Evolutionary conservation across 2,797 vertebrate genomes (phyloP).

Genomic region (Lacerta agilis): DNA sequence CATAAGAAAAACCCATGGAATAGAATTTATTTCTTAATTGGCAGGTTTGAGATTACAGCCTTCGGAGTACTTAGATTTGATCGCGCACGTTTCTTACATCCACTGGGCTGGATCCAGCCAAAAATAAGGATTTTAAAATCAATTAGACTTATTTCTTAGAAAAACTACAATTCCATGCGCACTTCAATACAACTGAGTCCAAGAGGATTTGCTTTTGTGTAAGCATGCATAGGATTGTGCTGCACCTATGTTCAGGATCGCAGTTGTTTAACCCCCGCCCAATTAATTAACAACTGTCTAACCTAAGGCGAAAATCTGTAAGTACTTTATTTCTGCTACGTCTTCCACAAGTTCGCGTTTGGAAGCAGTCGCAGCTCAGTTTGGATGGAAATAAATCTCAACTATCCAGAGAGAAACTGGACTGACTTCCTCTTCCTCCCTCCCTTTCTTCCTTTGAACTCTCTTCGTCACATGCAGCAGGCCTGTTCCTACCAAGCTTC

Average conservation of each 20-base stretch:
- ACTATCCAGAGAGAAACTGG: neutral
- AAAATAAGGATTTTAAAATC: neutral
- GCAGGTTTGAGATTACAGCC: neutral
- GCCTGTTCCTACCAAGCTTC: neutral
- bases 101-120: too few relatives aligned
- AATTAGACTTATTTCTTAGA: neutral
- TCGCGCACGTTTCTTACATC: neutral
- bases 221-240: neutral
- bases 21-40: neutral
- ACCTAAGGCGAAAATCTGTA: neutral
- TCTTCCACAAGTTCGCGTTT: neutral
- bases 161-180: neutral
- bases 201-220: neutral
- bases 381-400: neutral
- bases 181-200: neutral
- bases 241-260: neutral
- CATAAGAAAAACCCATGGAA: neutral
- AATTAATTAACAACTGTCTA: neutral
- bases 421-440: fast-evolving
- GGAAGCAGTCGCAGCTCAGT: neutral
- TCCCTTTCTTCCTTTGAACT: neutral
- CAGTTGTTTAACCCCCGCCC: neutral
- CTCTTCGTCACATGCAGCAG: too few relatives aligned
- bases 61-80: neutral
- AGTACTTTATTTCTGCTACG: neutral